phyloP scores from a whole-genome alignment of 2,797 vertebrate species.

The Vespertilio murinus region DNA sequence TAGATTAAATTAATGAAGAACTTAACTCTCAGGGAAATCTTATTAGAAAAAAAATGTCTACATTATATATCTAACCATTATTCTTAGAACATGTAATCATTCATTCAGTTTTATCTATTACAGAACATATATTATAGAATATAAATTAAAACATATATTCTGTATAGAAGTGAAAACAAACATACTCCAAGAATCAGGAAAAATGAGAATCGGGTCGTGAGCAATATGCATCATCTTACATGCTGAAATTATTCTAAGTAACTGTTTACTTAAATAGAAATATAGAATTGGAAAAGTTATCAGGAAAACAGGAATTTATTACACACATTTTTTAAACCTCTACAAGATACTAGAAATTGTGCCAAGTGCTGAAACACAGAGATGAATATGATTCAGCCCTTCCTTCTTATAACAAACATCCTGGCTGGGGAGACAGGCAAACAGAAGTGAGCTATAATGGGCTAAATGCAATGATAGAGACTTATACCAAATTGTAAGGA shows the following conservation, averaged over 20 bases:
- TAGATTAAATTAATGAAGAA: not conserved
- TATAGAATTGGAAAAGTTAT: not conserved
- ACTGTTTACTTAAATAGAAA: slow-evolving; percentile 24
- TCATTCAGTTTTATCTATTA: not conserved
- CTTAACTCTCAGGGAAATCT: not conserved
- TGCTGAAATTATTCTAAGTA: slow-evolving; percentile 4
- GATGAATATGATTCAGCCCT: not conserved
- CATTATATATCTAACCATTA: too few species aligned
- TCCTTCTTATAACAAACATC: not conserved
- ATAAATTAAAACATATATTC: not conserved
- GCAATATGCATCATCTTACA: not conserved
- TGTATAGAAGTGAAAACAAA: not conserved
- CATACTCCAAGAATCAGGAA: not conserved
- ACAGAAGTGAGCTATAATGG: not conserved
- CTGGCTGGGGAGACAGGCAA: not conserved
- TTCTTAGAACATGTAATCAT: not conserved
- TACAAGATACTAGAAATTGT: not conserved
- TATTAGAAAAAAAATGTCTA: not conserved
- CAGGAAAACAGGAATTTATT: not conserved
- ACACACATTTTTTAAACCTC: not conserved
- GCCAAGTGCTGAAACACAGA: not conserved
- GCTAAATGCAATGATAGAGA: not conserved
- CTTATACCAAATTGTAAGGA: not conserved
- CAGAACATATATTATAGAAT: not conserved
- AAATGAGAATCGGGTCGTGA: not conserved